A percentile compares a stretch with the other conserved stretches of the same genome.
Evolutionary conservation across 2,113 vertebrate species (phyloP).

Genomic region (Calidris pugnax): DNA sequence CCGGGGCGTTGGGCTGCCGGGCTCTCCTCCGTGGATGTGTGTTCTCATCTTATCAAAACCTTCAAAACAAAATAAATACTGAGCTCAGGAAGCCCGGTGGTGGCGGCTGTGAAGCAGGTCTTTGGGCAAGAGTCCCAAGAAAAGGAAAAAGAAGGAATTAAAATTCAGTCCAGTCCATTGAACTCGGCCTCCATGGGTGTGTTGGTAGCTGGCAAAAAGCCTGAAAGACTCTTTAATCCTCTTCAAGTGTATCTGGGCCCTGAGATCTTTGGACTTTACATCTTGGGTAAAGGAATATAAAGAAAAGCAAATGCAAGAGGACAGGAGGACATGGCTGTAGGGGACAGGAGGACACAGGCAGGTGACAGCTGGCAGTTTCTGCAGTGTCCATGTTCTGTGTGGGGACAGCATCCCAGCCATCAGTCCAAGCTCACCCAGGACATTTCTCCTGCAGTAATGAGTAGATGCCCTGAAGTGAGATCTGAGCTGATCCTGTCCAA

Average conservation of each 20-base stretch:
- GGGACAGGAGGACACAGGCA: neutral
- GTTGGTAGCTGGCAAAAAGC: neutral
- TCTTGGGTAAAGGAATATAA: neutral
- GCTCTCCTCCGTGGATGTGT: neutral
- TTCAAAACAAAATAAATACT: neutral
- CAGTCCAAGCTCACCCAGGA: neutral
- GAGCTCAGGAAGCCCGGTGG: accelerated
- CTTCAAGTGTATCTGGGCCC: neutral
- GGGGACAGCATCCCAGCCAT: accelerated
- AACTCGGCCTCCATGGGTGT: accelerated
- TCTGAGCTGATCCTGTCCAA: neutral
- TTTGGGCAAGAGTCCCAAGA: neutral
- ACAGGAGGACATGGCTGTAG: neutral
- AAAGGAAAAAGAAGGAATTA: neutral
- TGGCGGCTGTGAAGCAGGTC: neutral
- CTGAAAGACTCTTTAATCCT: neutral
- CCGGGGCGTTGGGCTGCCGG: neutral
- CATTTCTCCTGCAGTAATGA: neutral
- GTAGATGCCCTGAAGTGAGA: neutral
- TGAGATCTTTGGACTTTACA: neutral
- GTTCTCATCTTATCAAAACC: neutral
- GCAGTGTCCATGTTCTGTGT: neutral
- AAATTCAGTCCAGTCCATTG: neutral
- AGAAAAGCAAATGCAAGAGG: neutral
- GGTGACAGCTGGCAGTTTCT: neutral